Evolutionary conservation across 64 coral and sea anemone genomes (phyloP).

Genomic region (Pachyseris speciosa): DNA sequence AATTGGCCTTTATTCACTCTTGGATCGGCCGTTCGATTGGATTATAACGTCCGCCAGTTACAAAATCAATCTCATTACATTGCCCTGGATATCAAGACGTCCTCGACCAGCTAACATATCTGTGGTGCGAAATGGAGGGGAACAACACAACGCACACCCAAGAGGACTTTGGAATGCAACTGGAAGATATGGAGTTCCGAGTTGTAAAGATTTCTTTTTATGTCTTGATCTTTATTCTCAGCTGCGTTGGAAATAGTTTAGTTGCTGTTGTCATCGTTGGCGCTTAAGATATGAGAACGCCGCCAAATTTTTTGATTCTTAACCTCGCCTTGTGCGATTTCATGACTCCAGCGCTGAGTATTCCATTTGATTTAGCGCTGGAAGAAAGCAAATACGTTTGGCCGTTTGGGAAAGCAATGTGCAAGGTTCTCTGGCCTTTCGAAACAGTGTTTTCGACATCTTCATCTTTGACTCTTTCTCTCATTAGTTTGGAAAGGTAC

Average conservation of each 20-base stretch:
- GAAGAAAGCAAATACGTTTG: constrained; percentile 59
- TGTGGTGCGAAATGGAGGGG: neutral
- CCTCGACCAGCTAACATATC: neutral
- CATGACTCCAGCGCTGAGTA: constrained; percentile 54
- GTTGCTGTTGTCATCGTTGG: constrained; percentile 64
- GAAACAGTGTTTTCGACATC: constrained; percentile 49
- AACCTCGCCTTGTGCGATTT: constrained; percentile 73
- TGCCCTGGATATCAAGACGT: too few relatives aligned
- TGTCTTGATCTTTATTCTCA: constrained; percentile 47
- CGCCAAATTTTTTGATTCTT: constrained; percentile 60
- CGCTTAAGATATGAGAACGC: constrained; percentile 54
- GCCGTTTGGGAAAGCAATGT: constrained; percentile 65
- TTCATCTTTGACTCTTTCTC: constrained; percentile 52
- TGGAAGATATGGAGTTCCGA: neutral
- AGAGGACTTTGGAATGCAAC: neutral
- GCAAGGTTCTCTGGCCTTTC: constrained; percentile 72
- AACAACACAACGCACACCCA: neutral
- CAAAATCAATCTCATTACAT: too few relatives aligned
- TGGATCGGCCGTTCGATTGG: too few relatives aligned
- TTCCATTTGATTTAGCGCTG: constrained; percentile 75
- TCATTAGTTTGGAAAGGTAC: constrained; percentile 69
- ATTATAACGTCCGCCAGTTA: too few relatives aligned
- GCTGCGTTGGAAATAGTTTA: constrained; percentile 62
- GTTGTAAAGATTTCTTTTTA: constrained; percentile 61
- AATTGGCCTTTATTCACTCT: too few relatives aligned